Evolutionary conservation across 2,888 invertebrate species (phyloP).

Genomic region (Carterocephalus palaemon): DNA sequence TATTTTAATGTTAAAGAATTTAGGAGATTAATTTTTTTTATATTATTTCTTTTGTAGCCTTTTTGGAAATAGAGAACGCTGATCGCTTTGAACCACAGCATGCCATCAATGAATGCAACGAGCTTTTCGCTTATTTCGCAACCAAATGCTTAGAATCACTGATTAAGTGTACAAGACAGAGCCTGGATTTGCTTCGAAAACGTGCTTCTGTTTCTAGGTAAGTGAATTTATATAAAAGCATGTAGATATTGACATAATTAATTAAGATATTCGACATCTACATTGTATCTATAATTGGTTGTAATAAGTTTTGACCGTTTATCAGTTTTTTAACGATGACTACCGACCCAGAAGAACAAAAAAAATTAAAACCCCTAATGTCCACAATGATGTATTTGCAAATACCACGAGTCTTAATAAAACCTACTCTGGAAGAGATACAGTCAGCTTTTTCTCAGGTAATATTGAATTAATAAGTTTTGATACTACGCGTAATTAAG

Average conservation of each 20-base stretch:
- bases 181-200: constrained; percentile 84
- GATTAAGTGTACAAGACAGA: constrained; percentile 85
- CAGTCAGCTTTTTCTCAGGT: constrained; percentile 83
- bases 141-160: constrained; percentile 85
- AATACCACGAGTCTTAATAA: constrained; percentile 81
- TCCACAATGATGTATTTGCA: constrained; percentile 80
- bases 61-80: constrained; percentile 81
- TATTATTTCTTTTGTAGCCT: constrained; percentile 62
- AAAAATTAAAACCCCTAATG: constrained; percentile 78
- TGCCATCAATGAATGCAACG: constrained; percentile 86
- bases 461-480: no score
- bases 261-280: no score
- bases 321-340: constrained; percentile 72
- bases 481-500: not conserved
- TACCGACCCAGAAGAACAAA: constrained; percentile 65
- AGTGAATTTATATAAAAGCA: not conserved
- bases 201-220: constrained; percentile 74
- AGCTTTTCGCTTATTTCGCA: constrained; percentile 89
- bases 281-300: no score
- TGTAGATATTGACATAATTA: no score
- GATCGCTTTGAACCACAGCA: constrained; percentile 77
- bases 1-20: no score
- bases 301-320: not conserved
- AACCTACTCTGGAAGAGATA: constrained; percentile 84
- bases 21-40: not conserved